These are phyloP conservation scores for Drosophila paucipuncta DNA, from an alignment of 2,888 invertebrate genomes.

Conservation along the genomic window DNA sequence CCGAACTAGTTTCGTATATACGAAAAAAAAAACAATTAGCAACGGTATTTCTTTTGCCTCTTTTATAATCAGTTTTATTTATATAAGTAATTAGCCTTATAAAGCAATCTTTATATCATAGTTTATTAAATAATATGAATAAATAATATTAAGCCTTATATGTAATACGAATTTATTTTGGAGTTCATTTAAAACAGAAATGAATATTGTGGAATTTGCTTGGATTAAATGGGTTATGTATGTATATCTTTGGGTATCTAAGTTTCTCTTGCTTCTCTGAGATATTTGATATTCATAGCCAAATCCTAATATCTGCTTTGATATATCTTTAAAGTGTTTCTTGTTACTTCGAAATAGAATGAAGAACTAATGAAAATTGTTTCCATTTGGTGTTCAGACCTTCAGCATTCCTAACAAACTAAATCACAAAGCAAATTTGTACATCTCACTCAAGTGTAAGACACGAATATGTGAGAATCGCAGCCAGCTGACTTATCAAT, in stretches of 20 bases:
- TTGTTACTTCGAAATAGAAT: background rate
- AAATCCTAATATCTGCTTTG: too few species aligned
- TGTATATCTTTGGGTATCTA: background rate
- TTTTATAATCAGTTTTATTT: background rate
- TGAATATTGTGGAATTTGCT: background rate
- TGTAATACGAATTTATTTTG: background rate
- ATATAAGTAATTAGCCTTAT: slow-evolving; percentile 10
- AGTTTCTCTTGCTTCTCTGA: background rate
- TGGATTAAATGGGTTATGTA: background rate
- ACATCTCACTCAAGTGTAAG: slow-evolving; percentile 56
- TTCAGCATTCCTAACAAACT: background rate
- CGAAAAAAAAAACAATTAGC: background rate
- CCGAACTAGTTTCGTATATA: slow-evolving; percentile 15
- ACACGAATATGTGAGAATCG: slow-evolving; percentile 6
- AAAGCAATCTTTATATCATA: background rate
- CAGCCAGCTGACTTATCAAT: slow-evolving; percentile 46
- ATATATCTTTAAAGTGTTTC: background rate
- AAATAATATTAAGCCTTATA: background rate
- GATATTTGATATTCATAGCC: too few species aligned
- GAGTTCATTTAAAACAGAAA: background rate
- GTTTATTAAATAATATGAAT: background rate
- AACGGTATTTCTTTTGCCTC: background rate
- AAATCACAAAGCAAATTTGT: slow-evolving; percentile 51
- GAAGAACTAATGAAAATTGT: background rate
- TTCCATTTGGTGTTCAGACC: background rate